Evolutionary conservation across 2,888 invertebrate species (phyloP).

Genomic region (Drosophila mayaguana): DNA sequence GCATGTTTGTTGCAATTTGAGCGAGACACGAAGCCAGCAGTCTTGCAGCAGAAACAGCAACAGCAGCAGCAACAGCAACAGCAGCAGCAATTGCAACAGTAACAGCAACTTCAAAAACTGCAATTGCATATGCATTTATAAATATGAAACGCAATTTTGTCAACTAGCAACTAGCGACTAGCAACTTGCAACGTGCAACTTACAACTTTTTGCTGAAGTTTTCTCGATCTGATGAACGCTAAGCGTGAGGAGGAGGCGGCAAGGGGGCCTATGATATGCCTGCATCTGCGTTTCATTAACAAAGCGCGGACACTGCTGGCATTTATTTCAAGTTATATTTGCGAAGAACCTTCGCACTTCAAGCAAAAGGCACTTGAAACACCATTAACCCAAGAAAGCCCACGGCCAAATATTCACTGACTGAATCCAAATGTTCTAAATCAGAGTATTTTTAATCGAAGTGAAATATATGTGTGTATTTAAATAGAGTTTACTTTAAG

Average conservation of each 20-base stretch:
- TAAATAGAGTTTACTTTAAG: background rate
- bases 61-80: constrained; percentile 12
- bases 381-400: constrained; percentile 15
- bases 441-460: background rate
- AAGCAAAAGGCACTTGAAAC: background rate
- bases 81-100: constrained; percentile 33
- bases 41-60: too few species aligned
- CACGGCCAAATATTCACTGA: background rate
- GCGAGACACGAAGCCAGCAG: constrained; percentile 45
- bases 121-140: constrained; percentile 77
- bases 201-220: constrained; percentile 29
- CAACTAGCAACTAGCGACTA: constrained; percentile 44
- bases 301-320: constrained; percentile 22
- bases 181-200: constrained; percentile 33
- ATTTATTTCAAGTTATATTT: constrained; percentile 17
- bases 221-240: constrained; percentile 23
- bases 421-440: too few species aligned
- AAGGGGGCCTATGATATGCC: background rate
- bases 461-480: background rate
- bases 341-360: background rate
- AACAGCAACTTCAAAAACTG: constrained; percentile 38
- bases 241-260: background rate
- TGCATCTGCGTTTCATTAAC: constrained; percentile 32
- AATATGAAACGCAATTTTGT: constrained; percentile 71
- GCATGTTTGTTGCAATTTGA: constrained; percentile 79